A percentile compares a stretch with the other conserved stretches of the same genome.
Evolutionary conservation across 2,113 vertebrate species (phyloP).

Genomic region (Sclerurus mexicanus): DNA sequence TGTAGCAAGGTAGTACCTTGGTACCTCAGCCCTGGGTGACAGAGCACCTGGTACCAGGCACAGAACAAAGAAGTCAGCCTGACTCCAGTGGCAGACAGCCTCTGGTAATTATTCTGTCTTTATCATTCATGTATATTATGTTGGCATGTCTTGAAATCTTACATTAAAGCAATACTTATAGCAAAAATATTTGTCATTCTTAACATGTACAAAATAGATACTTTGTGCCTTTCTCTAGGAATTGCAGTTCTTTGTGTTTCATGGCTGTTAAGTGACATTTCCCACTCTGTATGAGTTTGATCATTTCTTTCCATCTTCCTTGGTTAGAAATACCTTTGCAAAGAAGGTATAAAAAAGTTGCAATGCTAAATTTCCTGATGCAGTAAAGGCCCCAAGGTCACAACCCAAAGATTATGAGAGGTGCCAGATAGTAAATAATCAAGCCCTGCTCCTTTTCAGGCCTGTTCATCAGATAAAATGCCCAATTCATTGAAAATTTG

Average conservation of each 20-base stretch:
- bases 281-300: neutral
- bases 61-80: neutral
- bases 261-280: neutral
- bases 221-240: neutral
- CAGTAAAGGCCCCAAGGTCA: neutral
- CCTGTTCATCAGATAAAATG: neutral
- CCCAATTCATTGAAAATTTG: neutral
- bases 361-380: neutral
- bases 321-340: neutral
- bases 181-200: neutral
- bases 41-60: neutral
- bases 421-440: neutral
- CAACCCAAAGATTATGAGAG: neutral
- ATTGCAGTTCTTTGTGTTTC: neutral
- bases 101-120: neutral
- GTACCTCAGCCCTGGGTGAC: neutral
- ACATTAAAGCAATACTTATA: neutral
- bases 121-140: rapidly evolving
- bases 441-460: neutral
- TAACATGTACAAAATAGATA: neutral
- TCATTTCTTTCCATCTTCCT: neutral
- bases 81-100: neutral
- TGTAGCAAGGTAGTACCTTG: neutral
- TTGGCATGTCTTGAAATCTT: neutral
- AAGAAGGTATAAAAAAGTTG: neutral